Conservation (phyloP, 53 echinoderm and acorn worm genomes). For the Echinarachnius parma region DNA sequence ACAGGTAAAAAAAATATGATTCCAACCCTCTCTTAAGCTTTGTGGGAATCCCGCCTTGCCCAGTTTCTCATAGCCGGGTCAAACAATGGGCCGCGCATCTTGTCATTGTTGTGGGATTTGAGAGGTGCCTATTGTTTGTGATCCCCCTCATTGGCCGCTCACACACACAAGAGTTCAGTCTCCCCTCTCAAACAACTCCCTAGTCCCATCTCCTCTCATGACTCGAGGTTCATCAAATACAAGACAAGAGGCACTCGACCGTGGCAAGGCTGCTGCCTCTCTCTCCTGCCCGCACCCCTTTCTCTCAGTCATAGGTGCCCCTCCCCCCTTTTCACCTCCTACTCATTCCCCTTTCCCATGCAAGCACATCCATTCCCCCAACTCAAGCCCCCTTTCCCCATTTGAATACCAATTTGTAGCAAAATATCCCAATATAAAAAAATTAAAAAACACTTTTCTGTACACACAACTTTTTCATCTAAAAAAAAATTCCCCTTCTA, state of each 20-base stretch:
- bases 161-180: constrained; percentile 26
- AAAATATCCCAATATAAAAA: too few species aligned
- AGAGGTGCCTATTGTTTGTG: constrained; percentile 26
- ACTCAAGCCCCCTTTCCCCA: too few species aligned
- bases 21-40: constrained; percentile 16
- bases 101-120: constrained; percentile 42
- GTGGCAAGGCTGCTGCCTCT: not conserved
- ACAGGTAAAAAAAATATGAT: constrained; percentile 5
- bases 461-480: too few species aligned
- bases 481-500: too few species aligned
- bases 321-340: too few species aligned
- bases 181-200: constrained; percentile 36
- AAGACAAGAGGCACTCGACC: constrained; percentile 35
- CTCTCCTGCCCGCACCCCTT: not conserved
- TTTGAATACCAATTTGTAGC: too few species aligned
- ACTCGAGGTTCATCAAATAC: constrained; percentile 36
- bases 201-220: constrained; percentile 7
- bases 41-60: constrained; percentile 32
- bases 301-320: too few species aligned
- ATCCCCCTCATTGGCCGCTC: constrained; percentile 10
- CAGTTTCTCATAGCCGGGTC: constrained; percentile 31
- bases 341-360: too few species aligned
- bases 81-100: constrained; percentile 25
- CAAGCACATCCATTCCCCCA: too few species aligned
- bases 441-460: too few species aligned